Conservation (phyloP, 2,797 vertebrate species). For the Aphelocoma californica region DNA sequence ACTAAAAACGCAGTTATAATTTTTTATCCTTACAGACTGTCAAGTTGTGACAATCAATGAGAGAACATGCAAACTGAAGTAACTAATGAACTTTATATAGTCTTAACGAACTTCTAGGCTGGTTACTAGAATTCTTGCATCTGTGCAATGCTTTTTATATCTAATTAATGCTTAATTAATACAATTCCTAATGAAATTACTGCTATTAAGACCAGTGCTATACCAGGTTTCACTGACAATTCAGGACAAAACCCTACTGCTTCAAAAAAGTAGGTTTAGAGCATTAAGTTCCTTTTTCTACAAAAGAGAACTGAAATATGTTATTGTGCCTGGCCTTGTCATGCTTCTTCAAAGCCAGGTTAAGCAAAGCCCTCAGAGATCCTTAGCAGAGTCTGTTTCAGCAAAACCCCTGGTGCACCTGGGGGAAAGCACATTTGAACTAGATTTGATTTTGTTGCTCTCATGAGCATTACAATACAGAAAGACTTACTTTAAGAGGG, state of each 20-base stretch:
- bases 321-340: neutral
- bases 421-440: neutral
- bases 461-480: neutral
- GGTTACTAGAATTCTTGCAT: neutral
- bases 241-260: neutral
- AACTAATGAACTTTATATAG: neutral
- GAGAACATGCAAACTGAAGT: neutral
- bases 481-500: neutral
- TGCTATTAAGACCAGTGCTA: neutral
- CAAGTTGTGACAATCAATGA: neutral
- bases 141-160: neutral
- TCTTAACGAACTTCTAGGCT: neutral
- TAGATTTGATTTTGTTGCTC: neutral
- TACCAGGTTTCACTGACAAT: neutral
- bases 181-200: neutral
- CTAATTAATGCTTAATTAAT: neutral
- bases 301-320: neutral
- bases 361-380: neutral
- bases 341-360: neutral
- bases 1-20: neutral
- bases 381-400: neutral
- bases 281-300: neutral
- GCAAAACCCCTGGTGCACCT: neutral
- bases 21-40: neutral
- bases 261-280: neutral